Percentiles rank a stretch among this genome's conserved stretches.
phyloP scores from a whole-genome alignment of 1,140 invertebrate genomes.

The Aphidius ervi region DNA sequence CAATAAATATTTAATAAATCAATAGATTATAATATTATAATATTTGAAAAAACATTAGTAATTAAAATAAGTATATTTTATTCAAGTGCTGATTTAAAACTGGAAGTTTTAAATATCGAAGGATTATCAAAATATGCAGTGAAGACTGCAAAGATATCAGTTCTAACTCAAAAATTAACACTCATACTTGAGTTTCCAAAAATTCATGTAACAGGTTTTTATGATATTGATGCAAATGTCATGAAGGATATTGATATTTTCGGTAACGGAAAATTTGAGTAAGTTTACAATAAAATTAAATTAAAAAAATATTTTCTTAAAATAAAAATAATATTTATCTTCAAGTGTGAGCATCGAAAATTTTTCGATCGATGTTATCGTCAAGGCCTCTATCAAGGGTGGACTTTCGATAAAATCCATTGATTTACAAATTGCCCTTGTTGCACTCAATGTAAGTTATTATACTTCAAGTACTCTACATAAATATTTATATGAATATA shows the following conservation, averaged over 20 bases:
- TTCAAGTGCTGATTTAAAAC: background rate
- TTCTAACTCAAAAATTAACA: background rate
- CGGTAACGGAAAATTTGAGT: constrained; percentile 16
- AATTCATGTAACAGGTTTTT: constrained; percentile 3
- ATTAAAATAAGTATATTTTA: background rate
- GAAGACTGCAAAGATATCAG: background rate
- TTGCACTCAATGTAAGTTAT: constrained; percentile 6
- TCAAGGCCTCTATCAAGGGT: background rate
- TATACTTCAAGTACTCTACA: background rate
- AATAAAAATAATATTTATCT: constrained; percentile 4
- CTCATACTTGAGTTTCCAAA: background rate
- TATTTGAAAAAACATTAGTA: constrained; percentile 1
- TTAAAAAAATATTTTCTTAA: background rate
- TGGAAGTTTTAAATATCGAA: constrained; percentile 1
- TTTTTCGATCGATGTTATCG: background rate
- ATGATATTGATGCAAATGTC: background rate
- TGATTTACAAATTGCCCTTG: constrained; percentile 1
- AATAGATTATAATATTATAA: too few species aligned
- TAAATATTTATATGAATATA: background rate
- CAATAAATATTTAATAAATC: too few species aligned
- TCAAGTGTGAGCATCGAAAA: background rate
- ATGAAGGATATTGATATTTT: background rate
- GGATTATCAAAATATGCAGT: constrained; percentile 1
- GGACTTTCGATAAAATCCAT: constrained; percentile 1
- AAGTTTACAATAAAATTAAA: background rate